Evolutionary conservation across 1,140 invertebrate genomes (phyloP), one percentile per base, ranked within the genome.

Genomic region (Apis laboriosa): DNA sequence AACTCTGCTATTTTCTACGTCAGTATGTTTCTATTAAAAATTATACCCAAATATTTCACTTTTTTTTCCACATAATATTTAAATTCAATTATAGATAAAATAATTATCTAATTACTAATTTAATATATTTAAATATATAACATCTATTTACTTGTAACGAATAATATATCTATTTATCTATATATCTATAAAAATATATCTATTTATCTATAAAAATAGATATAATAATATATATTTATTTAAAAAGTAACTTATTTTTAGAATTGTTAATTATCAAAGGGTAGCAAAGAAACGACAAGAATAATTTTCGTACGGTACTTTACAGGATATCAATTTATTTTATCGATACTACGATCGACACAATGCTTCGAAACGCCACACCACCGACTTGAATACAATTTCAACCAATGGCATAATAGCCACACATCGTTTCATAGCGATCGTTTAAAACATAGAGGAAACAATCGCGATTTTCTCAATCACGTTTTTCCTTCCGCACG

Each of bases 251-350:
- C 21, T n/a, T 61, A n/a, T n/a, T 9, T 12, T 13, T 3, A 9
- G 1, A 19, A 72, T 17, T 5, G 2, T 12, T 15, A 8, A 9
- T 58, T 19, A 8, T 17, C 24, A 8, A 49, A 43, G 72, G 64
- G 9, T 21, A 43, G 5, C 24, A 56, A 77, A 34, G 11, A 76
- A 28, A 17, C 24, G 21, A 58, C 73, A 49, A n/a, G 60, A 19
- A 4, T 28, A 17, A 53, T 81, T 76, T n/a, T 81, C 58, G 74
- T 76, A 66, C 49, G 60, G 43, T 84, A 87, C 77, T 88, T 88
- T 88, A 88, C 87, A 88, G 86, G 86, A 88, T 91, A 91, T 93
- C 88, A 92, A 90, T 92, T 92, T 92, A 92, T 92, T 92, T 91
- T 85, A 92, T 93, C 89, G 91, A 91, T 87, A 88, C 83, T 90